Base-by-base conservation (phyloP, 2,113 vertebrate genomes). In the Acrocephalus arundinaceus region DNA sequence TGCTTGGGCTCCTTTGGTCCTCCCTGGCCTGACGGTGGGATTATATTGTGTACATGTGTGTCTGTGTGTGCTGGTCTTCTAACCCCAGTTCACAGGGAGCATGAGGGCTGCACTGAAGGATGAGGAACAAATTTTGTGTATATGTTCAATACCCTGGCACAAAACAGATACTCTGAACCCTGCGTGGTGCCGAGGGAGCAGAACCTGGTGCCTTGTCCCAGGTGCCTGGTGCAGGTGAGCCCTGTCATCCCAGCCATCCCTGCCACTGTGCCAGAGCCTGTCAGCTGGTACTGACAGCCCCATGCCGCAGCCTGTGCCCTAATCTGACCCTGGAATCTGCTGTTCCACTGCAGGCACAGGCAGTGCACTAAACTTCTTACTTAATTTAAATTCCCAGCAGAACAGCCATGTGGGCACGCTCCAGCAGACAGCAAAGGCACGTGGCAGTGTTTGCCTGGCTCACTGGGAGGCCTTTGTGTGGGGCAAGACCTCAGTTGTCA, bases 401-500 rank as follows among this genome's bases (percentile, higher is more conserved):
- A 57, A 1, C 27, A 33, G 5, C 48, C 45, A 2, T 2, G 0
- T 31, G 52, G 24, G 41, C 68, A 1, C 15, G 1, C 27, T 28
- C 37, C 39, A 13, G 30, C 33, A 4, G 9, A 5, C 25, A 9
- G 82, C 61, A 19, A 6, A 39, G 55, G 71, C 52, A 13, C 1
- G 1, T 6, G 10, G 30, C 3, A 0, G 3, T 11, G 41, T 19
- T 43, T 52, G 43, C 72, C 62, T 39, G 82, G 20, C 37, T 59
- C 6, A 0, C 51, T 45, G 17, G 39, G 41, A 87, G 28, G 22
- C 25, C 17, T 87, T 23, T 30, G 43, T 54, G 82, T 15, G 24
- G 4, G 59, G 21, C 2, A 1, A 16, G 39, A 55, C 13, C 24
- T 35, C 0, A 2, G 7, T 1, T 35, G 66, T 51, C 45, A 4